Conservation (phyloP, 2,113 vertebrate genomes). For the Bubo bubo region DNA sequence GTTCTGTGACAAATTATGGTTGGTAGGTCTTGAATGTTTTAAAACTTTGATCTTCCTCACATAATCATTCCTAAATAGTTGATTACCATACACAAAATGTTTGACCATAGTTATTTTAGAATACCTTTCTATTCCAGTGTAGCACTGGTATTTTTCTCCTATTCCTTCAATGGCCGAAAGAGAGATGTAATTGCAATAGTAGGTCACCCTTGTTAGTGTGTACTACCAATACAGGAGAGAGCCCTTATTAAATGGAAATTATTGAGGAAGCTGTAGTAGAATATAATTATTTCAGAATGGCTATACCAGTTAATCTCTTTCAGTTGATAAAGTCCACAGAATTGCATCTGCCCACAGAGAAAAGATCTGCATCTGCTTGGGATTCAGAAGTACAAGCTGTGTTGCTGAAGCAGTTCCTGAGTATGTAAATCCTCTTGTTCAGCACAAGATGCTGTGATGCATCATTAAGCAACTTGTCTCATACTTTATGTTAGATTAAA, state of each 20-base stretch:
- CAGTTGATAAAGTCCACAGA: neutral
- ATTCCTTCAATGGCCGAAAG: neutral
- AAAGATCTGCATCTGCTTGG: neutral
- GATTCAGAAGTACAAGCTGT: neutral
- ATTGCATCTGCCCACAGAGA: neutral
- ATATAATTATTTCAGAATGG: neutral
- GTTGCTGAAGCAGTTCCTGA: neutral
- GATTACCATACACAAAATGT: neutral
- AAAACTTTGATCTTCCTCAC: neutral
- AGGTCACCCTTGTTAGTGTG: neutral
- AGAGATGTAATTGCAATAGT: neutral
- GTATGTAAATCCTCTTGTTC: neutral
- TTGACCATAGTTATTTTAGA: rapidly evolving
- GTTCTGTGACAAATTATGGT: neutral
- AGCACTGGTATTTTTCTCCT: neutral
- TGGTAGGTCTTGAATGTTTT: neutral
- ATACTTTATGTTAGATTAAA: neutral
- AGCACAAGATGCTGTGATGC: neutral
- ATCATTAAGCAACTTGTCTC: neutral
- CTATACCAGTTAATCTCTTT: neutral
- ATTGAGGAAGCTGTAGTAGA: neutral
- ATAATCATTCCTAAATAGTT: neutral
- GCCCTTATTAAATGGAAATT: neutral
- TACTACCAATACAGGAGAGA: neutral
- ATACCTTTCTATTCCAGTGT: neutral